phyloP scores from a whole-genome alignment of 2,113 vertebrate genomes.

The Sorex fumeus region DNA sequence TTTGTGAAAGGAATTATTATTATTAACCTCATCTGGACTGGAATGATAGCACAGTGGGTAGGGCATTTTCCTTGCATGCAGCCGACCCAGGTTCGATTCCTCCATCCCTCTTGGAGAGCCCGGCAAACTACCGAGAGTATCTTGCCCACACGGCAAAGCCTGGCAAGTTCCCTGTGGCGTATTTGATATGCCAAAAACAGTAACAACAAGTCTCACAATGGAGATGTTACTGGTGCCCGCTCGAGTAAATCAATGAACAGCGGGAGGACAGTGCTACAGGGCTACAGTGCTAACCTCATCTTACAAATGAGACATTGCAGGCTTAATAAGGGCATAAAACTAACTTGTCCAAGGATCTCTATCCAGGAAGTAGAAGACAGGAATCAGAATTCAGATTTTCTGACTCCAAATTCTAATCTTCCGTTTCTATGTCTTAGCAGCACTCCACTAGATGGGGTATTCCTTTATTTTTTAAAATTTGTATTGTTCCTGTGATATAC shows the following conservation, averaged over 20 bases:
- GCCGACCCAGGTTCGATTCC: too few relatives aligned
- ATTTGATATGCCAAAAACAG: too few relatives aligned
- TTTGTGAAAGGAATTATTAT: not conserved
- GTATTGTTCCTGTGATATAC: not conserved
- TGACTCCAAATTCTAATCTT: constrained; percentile 16
- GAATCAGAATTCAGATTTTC: not conserved
- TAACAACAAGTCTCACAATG: too few relatives aligned
- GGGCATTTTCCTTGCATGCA: not conserved
- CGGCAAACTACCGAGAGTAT: too few relatives aligned
- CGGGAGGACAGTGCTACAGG: too few relatives aligned
- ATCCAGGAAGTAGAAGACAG: not conserved
- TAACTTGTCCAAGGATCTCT: not conserved
- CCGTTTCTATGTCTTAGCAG: not conserved
- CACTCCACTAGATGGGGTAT: not conserved
- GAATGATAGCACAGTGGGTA: too few relatives aligned
- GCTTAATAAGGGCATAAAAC: not conserved
- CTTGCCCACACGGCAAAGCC: too few relatives aligned
- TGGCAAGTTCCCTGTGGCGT: too few relatives aligned
- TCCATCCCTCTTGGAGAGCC: too few relatives aligned
- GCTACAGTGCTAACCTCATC: not conserved
- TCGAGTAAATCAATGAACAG: too few relatives aligned
- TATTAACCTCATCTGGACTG: not conserved
- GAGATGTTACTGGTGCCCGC: too few relatives aligned
- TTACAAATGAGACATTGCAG: not conserved
- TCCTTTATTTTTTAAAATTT: not conserved